Evolutionary conservation across 2,797 vertebrate species (phyloP).

Genomic region (Coranthus polyacanthus): DNA sequence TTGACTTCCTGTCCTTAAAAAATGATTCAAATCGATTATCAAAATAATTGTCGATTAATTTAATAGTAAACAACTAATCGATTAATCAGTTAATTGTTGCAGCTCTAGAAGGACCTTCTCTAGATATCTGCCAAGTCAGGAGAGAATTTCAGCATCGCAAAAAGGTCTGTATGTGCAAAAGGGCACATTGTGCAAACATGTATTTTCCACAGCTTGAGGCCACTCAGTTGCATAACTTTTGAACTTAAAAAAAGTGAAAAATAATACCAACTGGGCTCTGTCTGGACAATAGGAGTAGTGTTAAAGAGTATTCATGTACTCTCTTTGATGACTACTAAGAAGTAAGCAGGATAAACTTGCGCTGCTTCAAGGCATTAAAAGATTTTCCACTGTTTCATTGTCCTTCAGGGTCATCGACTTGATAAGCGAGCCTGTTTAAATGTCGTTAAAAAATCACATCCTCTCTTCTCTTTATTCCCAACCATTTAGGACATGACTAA

Average conservation of each 20-base stretch:
- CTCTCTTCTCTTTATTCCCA: conserved; percentile 1
- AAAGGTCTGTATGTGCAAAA: conserved; percentile 6
- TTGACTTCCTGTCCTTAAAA: no score
- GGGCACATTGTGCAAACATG: conserved; percentile 4
- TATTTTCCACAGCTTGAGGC: conserved; percentile 2
- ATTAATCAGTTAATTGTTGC: no score
- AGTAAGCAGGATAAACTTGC: background rate
- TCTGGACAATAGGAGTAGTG: conserved; percentile 13
- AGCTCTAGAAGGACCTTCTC: conserved; percentile 15
- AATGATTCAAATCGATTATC: no score
- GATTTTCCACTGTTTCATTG: background rate
- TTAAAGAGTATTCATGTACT: background rate
- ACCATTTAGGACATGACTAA: background rate
- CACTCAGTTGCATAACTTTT: conserved; percentile 33
- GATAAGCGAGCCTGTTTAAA: background rate
- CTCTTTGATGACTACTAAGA: conserved; percentile 29
- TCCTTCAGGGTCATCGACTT: background rate
- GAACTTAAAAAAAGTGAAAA: background rate
- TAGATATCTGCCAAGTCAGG: conserved; percentile 7
- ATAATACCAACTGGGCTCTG: conserved; percentile 7
- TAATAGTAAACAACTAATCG: no score
- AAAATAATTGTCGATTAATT: no score
- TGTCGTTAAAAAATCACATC: background rate
- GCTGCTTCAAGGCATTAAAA: no score
- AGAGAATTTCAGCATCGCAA: background rate